Conservation (phyloP, 2,797 vertebrate genomes). For the Acanthornis magna region DNA sequence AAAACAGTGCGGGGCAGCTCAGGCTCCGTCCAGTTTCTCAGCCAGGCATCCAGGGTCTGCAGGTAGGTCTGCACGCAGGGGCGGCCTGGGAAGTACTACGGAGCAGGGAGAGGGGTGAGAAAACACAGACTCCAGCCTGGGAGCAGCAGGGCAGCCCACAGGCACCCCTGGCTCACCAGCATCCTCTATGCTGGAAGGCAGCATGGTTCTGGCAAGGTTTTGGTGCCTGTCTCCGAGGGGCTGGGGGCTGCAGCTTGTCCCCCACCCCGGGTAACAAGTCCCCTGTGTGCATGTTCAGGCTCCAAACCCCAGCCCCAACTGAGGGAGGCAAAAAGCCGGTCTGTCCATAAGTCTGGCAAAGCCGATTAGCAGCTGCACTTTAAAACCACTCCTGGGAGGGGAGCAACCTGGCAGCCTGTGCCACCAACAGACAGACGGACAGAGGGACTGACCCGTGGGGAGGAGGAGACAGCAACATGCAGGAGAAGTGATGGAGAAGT, state of each 20-base stretch:
- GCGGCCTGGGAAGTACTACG: constrained; percentile 86
- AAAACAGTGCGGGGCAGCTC: constrained; percentile 77
- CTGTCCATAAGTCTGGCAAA: constrained; percentile 86
- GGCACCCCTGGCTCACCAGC: not conserved
- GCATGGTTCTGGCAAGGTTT: accelerated
- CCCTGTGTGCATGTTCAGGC: not conserved
- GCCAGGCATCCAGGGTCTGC: constrained; percentile 72
- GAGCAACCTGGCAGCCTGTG: not conserved
- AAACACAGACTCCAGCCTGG: not conserved
- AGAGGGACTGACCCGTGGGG: not conserved
- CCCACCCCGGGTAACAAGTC: accelerated
- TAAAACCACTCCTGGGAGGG: constrained; percentile 77
- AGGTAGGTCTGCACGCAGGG: constrained; percentile 80
- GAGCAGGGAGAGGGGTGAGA: not conserved
- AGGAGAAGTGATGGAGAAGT: not conserved
- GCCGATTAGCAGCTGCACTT: constrained; percentile 91
- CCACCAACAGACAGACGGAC: not conserved
- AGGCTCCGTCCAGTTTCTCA: constrained; percentile 66
- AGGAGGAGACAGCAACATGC: not conserved
- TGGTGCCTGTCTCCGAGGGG: accelerated
- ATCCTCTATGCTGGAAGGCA: not conserved
- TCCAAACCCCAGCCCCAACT: constrained; percentile 33
- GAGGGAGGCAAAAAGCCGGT: constrained; percentile 67
- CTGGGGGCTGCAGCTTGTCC: not conserved
- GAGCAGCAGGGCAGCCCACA: not conserved